These are phyloP conservation scores for Hycleus phaleratus DNA, from an alignment of 1,140 invertebrate species.

Conservation along the genomic window DNA sequence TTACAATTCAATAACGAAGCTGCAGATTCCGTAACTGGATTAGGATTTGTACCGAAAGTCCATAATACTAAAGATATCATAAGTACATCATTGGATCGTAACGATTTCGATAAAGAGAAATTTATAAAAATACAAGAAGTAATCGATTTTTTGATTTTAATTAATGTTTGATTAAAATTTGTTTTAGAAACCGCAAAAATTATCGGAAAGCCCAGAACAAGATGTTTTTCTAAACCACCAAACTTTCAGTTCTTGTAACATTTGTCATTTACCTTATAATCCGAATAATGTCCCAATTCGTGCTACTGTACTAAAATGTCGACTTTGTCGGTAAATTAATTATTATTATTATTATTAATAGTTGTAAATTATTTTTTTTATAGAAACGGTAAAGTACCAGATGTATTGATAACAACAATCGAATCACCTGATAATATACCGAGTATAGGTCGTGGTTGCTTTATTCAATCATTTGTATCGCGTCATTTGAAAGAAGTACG, in stretches of 20 bases:
- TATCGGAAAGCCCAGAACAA: slow-evolving; percentile 33
- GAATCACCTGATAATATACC: slow-evolving; percentile 70
- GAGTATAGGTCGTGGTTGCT: slow-evolving; percentile 65
- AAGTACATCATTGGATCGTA: slow-evolving; percentile 31
- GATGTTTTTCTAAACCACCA: slow-evolving; percentile 5
- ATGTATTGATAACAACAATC: slow-evolving; percentile 83
- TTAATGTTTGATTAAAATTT: neutral
- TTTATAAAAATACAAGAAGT: slow-evolving; percentile 4
- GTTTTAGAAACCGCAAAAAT: too few relatives aligned
- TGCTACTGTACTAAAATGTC: slow-evolving; percentile 30
- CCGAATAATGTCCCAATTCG: slow-evolving; percentile 60
- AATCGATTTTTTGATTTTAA: neutral
- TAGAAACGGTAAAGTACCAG: slow-evolving; percentile 77
- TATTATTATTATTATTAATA: too few relatives aligned
- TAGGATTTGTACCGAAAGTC: neutral
- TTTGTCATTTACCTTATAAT: slow-evolving; percentile 78
- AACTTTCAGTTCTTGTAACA: slow-evolving; percentile 32
- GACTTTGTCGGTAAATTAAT: slow-evolving; percentile 30
- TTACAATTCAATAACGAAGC: slow-evolving; percentile 42
- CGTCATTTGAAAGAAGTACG: slow-evolving; percentile 70
- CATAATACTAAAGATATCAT: neutral
- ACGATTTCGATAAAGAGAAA: slow-evolving; percentile 32
- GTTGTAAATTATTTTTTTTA: slow-evolving; percentile 23
- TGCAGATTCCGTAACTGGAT: slow-evolving; percentile 8
- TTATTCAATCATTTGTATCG: slow-evolving; percentile 72